Evolutionary conservation across 2,888 invertebrate genomes (phyloP).

Genomic region (Eudasyphora cyanicolor): DNA sequence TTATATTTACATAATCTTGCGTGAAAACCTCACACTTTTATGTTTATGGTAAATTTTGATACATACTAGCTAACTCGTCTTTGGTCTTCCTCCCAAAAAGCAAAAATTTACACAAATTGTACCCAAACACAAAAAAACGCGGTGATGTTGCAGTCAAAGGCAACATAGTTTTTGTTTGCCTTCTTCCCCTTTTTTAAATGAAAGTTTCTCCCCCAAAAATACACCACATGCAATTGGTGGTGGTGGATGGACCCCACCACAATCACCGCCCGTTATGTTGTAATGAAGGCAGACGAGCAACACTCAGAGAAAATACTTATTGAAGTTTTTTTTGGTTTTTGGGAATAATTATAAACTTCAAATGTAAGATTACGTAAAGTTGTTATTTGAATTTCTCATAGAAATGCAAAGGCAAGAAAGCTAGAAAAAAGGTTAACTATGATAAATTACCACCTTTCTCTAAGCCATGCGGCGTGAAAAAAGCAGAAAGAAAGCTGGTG

Average conservation of each 20-base stretch:
- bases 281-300: too few species aligned
- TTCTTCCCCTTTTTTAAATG: neutral
- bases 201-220: neutral
- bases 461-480: neutral
- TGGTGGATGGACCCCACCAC: neutral
- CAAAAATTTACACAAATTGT: neutral
- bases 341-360: neutral
- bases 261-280: neutral
- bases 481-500: conserved; percentile 45
- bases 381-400: conserved; percentile 39
- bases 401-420: neutral
- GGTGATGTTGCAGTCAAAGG: conserved; percentile 4
- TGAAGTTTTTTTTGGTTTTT: too few species aligned
- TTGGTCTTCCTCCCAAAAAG: neutral
- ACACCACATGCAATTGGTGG: too few species aligned
- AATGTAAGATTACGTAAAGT: conserved; percentile 53
- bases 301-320: neutral
- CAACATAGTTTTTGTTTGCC: neutral
- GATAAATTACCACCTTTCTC: conserved; percentile 59
- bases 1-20: conserved; percentile 60
- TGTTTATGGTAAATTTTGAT: neutral
- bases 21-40: conserved; percentile 41
- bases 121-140: neutral
- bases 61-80: neutral
- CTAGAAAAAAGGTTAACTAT: conserved; percentile 34